These are phyloP conservation scores for Synergus itoensis DNA, from an alignment of 2,888 invertebrate genomes.

Conservation along the genomic window DNA sequence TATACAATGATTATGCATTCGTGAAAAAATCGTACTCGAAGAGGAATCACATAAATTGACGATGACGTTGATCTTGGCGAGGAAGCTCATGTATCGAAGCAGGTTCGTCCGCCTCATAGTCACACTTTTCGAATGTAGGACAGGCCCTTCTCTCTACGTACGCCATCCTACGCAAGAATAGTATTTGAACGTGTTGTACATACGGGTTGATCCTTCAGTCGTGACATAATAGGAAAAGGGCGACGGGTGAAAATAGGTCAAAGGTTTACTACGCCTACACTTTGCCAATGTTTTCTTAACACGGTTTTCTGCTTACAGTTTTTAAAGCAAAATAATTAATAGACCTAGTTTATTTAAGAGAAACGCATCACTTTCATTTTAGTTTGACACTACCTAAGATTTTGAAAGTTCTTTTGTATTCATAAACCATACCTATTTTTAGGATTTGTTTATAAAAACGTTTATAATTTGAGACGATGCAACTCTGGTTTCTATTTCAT, in stretches of 20 bases:
- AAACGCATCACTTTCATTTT: background rate
- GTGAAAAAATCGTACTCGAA: background rate
- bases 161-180: slow-evolving; percentile 41
- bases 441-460: no score
- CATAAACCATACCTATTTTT: no score
- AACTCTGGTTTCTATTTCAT: no score
- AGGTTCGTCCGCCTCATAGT: slow-evolving; percentile 47
- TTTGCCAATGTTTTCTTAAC: background rate
- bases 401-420: no score
- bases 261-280: background rate
- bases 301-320: slow-evolving; percentile 4
- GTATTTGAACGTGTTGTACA: slow-evolving; percentile 16
- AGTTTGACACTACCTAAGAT: no score
- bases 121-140: slow-evolving; percentile 49
- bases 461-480: no score
- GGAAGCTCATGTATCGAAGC: slow-evolving; percentile 15
- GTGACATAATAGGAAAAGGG: slow-evolving; percentile 24
- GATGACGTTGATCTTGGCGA: slow-evolving; percentile 5
- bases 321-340: background rate
- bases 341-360: background rate
- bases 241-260: slow-evolving; percentile 18
- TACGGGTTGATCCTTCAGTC: slow-evolving; percentile 1
- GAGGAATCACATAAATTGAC: background rate
- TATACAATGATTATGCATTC: background rate
- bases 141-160: slow-evolving; percentile 51